Evolutionary conservation across 2,113 vertebrate species (phyloP).

Genomic region (Archocentrus centrarchus): DNA sequence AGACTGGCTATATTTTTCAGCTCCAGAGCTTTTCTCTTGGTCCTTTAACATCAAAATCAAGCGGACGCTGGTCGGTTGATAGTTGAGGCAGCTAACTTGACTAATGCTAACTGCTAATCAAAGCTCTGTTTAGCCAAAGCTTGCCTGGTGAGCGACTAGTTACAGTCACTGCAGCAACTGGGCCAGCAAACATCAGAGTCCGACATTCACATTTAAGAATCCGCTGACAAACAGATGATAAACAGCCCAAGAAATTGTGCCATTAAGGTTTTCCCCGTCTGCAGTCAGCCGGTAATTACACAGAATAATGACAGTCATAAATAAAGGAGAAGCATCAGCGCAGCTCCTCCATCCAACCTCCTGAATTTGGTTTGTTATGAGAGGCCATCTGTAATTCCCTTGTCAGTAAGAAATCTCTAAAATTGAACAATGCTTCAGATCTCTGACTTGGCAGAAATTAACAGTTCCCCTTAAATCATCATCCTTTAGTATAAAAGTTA

Average conservation of each 20-base stretch:
- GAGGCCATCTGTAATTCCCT: not conserved
- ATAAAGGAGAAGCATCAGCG: not conserved
- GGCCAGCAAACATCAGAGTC: not conserved
- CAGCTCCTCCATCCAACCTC: not conserved
- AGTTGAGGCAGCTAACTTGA: not conserved
- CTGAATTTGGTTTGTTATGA: not conserved
- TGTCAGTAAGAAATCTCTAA: not conserved
- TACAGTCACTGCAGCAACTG: not conserved
- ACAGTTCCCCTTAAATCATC: not conserved
- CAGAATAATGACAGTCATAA: not conserved
- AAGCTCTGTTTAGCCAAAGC: too few species aligned
- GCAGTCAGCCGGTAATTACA: not conserved
- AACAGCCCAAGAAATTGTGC: fast-evolving
- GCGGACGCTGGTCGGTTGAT: not conserved
- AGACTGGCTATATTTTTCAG: not conserved
- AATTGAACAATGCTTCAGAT: not conserved
- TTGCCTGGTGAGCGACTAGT: not conserved
- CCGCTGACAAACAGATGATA: not conserved
- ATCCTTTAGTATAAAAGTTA: too few species aligned
- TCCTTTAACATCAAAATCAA: not conserved
- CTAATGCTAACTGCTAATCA: not conserved
- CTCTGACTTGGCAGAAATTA: not conserved
- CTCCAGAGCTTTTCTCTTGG: fast-evolving
- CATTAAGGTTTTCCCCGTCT: not conserved
- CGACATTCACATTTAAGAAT: too few species aligned